A percentile compares a stretch with the other conserved stretches of the same genome.
Evolutionary conservation across 2,888 invertebrate species (phyloP).

Genomic region (Athetis lepigone): DNA sequence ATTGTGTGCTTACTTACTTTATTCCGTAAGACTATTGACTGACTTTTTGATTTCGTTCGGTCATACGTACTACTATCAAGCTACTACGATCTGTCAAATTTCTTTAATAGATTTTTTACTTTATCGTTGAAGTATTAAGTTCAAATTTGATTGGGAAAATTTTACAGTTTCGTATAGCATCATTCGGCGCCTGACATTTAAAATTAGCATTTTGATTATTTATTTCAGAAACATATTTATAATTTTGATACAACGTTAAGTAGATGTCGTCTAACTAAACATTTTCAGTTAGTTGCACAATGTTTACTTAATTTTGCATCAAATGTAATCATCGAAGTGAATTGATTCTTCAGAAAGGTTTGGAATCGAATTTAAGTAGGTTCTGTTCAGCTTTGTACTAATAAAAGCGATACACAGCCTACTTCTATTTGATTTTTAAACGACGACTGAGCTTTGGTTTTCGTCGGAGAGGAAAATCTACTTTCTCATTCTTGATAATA

Average conservation of each 20-base stretch:
- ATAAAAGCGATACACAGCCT: constrained; percentile 23
- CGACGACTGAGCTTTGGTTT: background rate
- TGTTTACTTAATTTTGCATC: constrained; percentile 27
- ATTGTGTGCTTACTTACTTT: too few species aligned
- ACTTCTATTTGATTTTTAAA: constrained; percentile 34
- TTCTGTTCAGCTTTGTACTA: constrained; percentile 34
- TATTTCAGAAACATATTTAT: constrained; percentile 6
- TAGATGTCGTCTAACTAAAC: constrained; percentile 55
- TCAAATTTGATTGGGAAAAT: too few species aligned
- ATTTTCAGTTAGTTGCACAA: constrained; percentile 14
- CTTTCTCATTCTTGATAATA: too few species aligned
- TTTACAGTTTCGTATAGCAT: too few species aligned
- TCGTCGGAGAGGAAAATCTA: too few species aligned
- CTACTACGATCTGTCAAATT: too few species aligned
- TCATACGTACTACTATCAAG: too few species aligned
- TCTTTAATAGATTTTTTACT: too few species aligned
- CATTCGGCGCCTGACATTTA: background rate
- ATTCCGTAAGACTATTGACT: background rate
- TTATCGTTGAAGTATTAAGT: too few species aligned
- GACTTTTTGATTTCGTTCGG: too few species aligned
- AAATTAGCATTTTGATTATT: background rate
- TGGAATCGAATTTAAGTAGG: constrained; percentile 40
- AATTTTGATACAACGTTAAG: constrained; percentile 42
- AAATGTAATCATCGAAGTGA: constrained; percentile 3
- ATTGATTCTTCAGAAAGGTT: background rate